These are phyloP conservation scores for Pseudomugil tenellus DNA, from an alignment of 2,797 vertebrate genomes.

Conservation along the genomic window DNA sequence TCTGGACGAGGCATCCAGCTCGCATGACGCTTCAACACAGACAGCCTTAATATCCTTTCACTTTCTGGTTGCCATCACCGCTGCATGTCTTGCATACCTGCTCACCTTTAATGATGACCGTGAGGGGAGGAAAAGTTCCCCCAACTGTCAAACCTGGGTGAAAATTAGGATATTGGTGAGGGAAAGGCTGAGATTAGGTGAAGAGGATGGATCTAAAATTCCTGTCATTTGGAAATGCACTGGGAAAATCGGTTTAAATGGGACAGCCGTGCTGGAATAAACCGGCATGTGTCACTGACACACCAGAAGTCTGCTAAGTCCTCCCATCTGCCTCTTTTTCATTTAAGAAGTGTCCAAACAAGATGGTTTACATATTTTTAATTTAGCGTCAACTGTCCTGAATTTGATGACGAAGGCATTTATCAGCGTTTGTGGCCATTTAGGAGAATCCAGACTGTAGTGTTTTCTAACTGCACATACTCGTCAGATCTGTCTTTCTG, in stretches of 20 bases:
- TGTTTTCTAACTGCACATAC: too few relatives aligned
- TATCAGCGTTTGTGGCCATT: background rate
- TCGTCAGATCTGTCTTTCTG: background rate
- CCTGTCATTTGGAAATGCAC: conserved; percentile 37
- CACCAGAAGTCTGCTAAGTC: background rate
- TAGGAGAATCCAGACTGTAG: background rate
- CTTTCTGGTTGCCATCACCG: conserved; percentile 49
- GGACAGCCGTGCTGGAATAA: background rate
- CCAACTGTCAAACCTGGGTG: conserved; percentile 16
- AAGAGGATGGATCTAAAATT: conserved; percentile 25
- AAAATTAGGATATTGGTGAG: conserved; percentile 37
- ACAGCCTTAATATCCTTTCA: conserved; percentile 48
- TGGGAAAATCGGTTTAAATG: conserved; percentile 8
- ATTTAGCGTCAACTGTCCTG: background rate
- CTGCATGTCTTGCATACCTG: conserved; percentile 26
- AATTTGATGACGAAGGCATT: background rate
- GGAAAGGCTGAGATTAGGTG: conserved; percentile 15
- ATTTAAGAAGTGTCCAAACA: background rate
- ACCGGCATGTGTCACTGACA: background rate
- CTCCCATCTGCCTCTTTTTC: background rate
- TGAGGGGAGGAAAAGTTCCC: conserved; percentile 18
- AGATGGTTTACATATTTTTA: background rate
- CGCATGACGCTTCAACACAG: conserved; percentile 56
- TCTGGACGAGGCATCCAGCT: conserved; percentile 70
- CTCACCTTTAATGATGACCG: conserved; percentile 34